Conservation (phyloP, 2,113 vertebrate genomes). For the Motacilla tschutschensis region DNA sequence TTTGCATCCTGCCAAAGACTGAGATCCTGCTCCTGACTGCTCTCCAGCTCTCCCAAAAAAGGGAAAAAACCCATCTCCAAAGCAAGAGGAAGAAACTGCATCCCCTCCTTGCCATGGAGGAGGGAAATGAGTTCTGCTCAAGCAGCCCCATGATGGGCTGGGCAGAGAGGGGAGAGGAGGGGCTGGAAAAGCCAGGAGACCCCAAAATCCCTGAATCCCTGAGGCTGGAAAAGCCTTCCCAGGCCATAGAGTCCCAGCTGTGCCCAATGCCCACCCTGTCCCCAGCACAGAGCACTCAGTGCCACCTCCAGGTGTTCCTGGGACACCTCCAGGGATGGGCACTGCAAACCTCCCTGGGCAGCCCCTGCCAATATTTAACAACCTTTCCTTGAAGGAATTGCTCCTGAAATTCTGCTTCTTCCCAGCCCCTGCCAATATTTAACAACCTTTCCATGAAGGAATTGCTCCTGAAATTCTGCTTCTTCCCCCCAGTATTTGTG, state of each 20-base stretch:
- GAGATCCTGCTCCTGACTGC: neutral
- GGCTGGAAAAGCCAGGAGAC: neutral
- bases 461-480: neutral
- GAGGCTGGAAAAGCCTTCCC: neutral
- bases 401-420: neutral
- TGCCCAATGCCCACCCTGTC: fast-evolving
- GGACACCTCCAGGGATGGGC: neutral
- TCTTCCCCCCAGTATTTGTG: fast-evolving
- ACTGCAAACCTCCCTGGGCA: neutral
- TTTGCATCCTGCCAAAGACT: neutral
- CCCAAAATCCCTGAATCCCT: neutral
- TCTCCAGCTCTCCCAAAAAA: constrained; percentile 26
- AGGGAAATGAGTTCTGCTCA: fast-evolving
- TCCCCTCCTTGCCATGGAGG: fast-evolving
- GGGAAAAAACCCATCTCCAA: neutral
- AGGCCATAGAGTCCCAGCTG: fast-evolving
- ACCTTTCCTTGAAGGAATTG: neutral
- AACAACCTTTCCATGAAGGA: neutral
- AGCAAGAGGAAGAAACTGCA: neutral
- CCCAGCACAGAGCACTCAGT: neutral
- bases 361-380: fast-evolving
- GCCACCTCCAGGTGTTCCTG: neutral
- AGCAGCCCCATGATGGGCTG: fast-evolving
- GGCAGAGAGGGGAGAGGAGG: neutral
- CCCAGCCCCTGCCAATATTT: fast-evolving